Conservation (phyloP, 30 jellyfish, hydroid and myxozoan genomes). For the Haliclystus octoradiatus region DNA sequence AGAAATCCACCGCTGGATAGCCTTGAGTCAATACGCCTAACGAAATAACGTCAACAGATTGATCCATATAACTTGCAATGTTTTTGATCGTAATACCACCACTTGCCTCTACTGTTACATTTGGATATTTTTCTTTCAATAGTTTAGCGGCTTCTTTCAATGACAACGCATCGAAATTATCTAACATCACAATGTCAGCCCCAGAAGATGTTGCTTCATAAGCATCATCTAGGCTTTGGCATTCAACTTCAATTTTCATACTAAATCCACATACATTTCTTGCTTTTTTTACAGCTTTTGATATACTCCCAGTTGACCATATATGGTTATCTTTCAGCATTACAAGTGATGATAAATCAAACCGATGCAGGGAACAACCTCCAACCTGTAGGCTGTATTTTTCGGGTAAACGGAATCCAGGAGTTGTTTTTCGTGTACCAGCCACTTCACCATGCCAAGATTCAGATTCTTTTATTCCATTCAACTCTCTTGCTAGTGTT, state of each 20-base stretch:
- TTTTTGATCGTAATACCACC: slow-evolving; percentile 52
- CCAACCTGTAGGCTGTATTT: slow-evolving; percentile 73
- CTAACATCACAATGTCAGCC: slow-evolving; percentile 78
- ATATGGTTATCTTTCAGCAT: slow-evolving; percentile 82
- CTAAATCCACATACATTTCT: slow-evolving; percentile 70
- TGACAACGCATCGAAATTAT: slow-evolving; percentile 43
- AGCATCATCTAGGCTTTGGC: slow-evolving; percentile 62
- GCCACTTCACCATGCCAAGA: slow-evolving; percentile 66
- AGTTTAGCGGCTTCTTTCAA: slow-evolving; percentile 41
- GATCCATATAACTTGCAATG: slow-evolving; percentile 44
- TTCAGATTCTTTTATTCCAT: slow-evolving; percentile 6
- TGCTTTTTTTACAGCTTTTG: slow-evolving; percentile 57
- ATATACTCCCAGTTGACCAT: slow-evolving; percentile 66
- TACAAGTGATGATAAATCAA: slow-evolving; percentile 59
- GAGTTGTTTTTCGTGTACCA: slow-evolving; percentile 83
- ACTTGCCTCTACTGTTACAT: slow-evolving; percentile 55
- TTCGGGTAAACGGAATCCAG: slow-evolving; percentile 62
- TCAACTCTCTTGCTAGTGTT: slow-evolving; percentile 22
- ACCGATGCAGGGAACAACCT: slow-evolving; percentile 66
- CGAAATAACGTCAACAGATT: slow-evolving; percentile 58
- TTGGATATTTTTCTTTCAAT: slow-evolving; percentile 24
- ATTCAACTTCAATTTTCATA: slow-evolving; percentile 74
- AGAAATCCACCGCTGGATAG: slow-evolving; percentile 59
- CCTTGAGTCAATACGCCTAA: slow-evolving; percentile 70
- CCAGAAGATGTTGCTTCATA: slow-evolving; percentile 57